Conservation (phyloP, 2,888 invertebrate genomes). For the Trichopoda pennipes region DNA sequence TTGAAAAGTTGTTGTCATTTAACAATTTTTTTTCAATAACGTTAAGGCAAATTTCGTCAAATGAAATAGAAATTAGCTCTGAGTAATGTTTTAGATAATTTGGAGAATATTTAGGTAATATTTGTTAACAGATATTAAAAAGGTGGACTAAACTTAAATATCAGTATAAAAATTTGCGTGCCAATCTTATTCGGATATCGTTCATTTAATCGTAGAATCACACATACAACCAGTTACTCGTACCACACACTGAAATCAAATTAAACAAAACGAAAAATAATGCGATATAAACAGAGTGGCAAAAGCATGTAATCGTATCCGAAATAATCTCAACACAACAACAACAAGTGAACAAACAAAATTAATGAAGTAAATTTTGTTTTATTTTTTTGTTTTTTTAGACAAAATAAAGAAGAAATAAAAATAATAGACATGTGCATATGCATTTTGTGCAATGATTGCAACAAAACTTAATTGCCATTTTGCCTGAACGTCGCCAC, state of each 20-base stretch:
- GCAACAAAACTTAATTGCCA: constrained; percentile 67
- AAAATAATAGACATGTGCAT: constrained; percentile 55
- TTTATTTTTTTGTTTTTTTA: background rate
- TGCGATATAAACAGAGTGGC: constrained; percentile 61
- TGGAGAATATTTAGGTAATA: no score
- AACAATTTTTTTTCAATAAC: no score
- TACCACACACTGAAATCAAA: constrained; percentile 29
- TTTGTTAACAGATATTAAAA: background rate
- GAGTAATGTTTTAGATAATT: no score
- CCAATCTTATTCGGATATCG: constrained; percentile 59
- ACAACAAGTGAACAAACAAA: constrained; percentile 25
- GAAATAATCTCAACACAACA: constrained; percentile 40
- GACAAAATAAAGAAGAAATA: constrained; percentile 29
- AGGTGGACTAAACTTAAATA: background rate
- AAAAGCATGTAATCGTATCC: constrained; percentile 60
- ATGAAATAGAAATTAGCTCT: no score
- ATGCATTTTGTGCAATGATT: constrained; percentile 67
- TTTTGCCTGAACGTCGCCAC: constrained; percentile 65
- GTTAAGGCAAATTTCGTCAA: no score
- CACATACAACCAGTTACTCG: constrained; percentile 32
- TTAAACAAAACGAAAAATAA: constrained; percentile 39
- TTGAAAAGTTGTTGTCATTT: no score
- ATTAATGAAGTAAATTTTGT: constrained; percentile 26
- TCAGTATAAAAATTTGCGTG: constrained; percentile 59
- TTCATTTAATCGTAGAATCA: constrained; percentile 11